phyloP scores from a whole-genome alignment of 2,797 vertebrate genomes.

The Melanotaenia pygmaea region DNA sequence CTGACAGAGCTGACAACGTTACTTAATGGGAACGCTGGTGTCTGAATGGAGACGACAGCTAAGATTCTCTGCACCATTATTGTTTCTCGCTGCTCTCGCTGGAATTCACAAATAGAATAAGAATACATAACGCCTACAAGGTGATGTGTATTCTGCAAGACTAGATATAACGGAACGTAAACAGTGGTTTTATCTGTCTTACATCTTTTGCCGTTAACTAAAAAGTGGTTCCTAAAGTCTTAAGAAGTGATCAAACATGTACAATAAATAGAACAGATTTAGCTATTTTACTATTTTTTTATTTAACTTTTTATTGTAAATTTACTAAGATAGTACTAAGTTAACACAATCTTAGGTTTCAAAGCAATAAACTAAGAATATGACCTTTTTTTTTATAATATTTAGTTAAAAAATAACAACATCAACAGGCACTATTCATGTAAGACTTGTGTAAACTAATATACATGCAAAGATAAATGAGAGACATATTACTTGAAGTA shows the following conservation, averaged over 20 bases:
- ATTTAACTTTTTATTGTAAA: too few relatives aligned
- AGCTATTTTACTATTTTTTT: too few relatives aligned
- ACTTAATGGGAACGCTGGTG: conserved; percentile 65
- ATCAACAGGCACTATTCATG: too few relatives aligned
- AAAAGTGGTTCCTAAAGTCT: neutral
- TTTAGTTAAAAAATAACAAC: too few relatives aligned
- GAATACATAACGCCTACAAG: conserved; percentile 8
- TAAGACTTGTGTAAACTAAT: too few relatives aligned
- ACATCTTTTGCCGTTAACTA: neutral
- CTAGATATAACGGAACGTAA: neutral
- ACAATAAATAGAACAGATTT: neutral
- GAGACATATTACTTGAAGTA: too few relatives aligned
- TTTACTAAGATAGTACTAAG: too few relatives aligned
- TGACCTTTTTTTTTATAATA: too few relatives aligned
- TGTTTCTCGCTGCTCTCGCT: conserved; percentile 37
- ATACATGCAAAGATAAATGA: neutral
- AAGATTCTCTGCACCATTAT: conserved; percentile 39
- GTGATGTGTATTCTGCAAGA: conserved; percentile 6
- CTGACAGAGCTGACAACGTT: conserved; percentile 58
- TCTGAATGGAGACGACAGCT: conserved; percentile 46
- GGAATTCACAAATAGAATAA: conserved; percentile 30
- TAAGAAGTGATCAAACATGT: neutral
- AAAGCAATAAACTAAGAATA: too few relatives aligned
- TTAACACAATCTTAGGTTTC: too few relatives aligned
- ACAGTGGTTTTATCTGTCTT: neutral